Evolutionary conservation across 2,888 invertebrate species (phyloP).

Genomic region (Orgyia antiqua): DNA sequence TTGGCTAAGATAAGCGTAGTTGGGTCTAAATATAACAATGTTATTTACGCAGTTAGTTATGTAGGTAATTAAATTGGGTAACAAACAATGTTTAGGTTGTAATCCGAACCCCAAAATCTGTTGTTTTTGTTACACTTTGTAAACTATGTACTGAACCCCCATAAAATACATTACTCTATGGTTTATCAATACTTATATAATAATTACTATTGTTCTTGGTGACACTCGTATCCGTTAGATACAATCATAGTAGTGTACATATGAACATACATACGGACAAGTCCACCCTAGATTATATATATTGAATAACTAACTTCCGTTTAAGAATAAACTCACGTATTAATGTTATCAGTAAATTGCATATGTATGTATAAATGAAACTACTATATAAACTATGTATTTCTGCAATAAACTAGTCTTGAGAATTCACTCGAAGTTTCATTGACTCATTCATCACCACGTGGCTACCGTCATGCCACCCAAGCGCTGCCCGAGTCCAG

Average conservation of each 20-base stretch:
- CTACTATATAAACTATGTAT: too few species aligned
- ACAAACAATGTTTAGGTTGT: neutral
- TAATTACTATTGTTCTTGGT: neutral
- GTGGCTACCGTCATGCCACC: too few species aligned
- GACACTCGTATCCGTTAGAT: neutral
- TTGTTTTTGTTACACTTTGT: neutral
- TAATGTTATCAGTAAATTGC: too few species aligned
- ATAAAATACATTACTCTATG: neutral
- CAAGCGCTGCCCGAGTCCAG: too few species aligned
- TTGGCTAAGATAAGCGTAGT: too few species aligned
- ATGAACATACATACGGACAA: neutral
- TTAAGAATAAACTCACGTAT: too few species aligned
- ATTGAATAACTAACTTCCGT: too few species aligned
- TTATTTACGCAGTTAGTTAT: slow-evolving; percentile 5
- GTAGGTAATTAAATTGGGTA: slow-evolving; percentile 13
- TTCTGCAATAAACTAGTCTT: too few species aligned
- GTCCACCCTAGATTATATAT: too few species aligned
- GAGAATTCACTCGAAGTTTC: too few species aligned
- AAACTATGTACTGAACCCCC: neutral
- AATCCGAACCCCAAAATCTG: neutral
- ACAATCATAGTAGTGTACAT: neutral
- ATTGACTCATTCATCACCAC: too few species aligned
- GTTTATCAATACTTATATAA: slow-evolving; percentile 1
- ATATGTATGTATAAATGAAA: too few species aligned
- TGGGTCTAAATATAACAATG: slow-evolving; percentile 3